Evolutionary conservation across 2,113 vertebrate genomes (phyloP), one percentile per base, ranked within the genome.

Genomic region (Rhipidura dahli): DNA sequence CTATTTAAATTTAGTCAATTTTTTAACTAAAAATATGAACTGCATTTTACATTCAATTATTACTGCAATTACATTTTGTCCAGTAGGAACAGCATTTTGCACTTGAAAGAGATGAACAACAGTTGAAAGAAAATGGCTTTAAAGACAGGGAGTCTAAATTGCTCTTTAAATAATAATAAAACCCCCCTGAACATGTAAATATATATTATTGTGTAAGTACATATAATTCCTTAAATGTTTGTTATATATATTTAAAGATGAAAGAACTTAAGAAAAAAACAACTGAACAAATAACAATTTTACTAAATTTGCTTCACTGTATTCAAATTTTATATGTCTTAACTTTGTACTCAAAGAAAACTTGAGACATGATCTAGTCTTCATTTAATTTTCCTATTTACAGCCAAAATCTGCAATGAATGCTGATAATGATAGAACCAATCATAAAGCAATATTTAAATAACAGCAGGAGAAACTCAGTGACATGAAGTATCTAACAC

Each of bases 21-120:
- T 85, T 93, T 90, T 2, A 94, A 50, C 73, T 86, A 70, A 96
- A 90, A 89, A 79, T 75, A 70, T 63, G 20, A 54, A 44, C 30
- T 19, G 3, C 24, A 65, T 91, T 85, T 85, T 77, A n/a, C 26
- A 80, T 73, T 78, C 13, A 49, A 15, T 59, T 31, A 65, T 42
- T 82, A 65, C 28, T 71, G 20, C 18, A 91, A 90, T 92, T 93
- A 49, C 9, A 23, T 16, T 40, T 77, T 80, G 35, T 77, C 81
- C 39, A 60, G 23, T 54, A 87, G 33, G 50, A 93, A 83, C 37
- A 13, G 13, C 5, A 44, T 90, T 93, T 90, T 69, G 10, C 7
- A 53, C 53, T 89, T 88, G 47, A 79, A 70, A 61, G 10, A 91
- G 49, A 71, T 20, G 37, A 72, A 64, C 39, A 66, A 85, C 69